Evolutionary conservation across 2,113 vertebrate genomes (phyloP), one percentile per base, ranked within the genome.

Genomic region (Pipra filicauda): DNA sequence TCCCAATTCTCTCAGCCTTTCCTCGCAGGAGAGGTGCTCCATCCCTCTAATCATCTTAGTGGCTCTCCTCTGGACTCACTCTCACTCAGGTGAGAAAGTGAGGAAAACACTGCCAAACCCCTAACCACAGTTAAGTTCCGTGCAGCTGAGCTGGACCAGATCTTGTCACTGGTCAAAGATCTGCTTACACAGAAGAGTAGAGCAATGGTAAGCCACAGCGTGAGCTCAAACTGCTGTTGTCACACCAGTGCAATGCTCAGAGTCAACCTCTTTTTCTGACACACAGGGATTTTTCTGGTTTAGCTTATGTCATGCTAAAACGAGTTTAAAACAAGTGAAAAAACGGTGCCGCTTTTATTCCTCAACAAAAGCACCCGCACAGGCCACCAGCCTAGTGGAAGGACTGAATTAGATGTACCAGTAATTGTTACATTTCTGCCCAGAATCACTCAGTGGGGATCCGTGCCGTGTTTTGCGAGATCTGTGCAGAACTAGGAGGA

Each of bases 281-380:
- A 87, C 58, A 44, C 43, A 18, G 43, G n/a, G 91, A 91, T 85
- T 82, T 95, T 92, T 95, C 86, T 94, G 75, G 79, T 82, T 82
- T 67, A 62, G 69, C 86, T 85, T 44, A 44, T 49, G 37, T 88
- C 64, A 33, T 26, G 31, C 37, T 82, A 75, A 85, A 92, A 67
- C 0, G 9, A 72, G 48, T 72, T 71, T 85, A 82, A 91, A 92
- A 95, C 69, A 84, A 88, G 52, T 15, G 35, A 9, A 49, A 81
- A 71, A 77, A 75, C 49, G 67, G 61, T 28, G 39, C 7, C 0
- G 8, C 46, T 54, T 85, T 74, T 88, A 75, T 88, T 85, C 61
- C 31, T 48, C 61, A 78, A 73, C 81, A 88, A 71, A 88, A 82
- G 52, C 46, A 70, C 21, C 41, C 59, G 55, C 21, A 33, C 15